These are phyloP conservation scores for Lasioglossum oenotherae DNA, from an alignment of 2,888 invertebrate genomes.

Conservation along the genomic window DNA sequence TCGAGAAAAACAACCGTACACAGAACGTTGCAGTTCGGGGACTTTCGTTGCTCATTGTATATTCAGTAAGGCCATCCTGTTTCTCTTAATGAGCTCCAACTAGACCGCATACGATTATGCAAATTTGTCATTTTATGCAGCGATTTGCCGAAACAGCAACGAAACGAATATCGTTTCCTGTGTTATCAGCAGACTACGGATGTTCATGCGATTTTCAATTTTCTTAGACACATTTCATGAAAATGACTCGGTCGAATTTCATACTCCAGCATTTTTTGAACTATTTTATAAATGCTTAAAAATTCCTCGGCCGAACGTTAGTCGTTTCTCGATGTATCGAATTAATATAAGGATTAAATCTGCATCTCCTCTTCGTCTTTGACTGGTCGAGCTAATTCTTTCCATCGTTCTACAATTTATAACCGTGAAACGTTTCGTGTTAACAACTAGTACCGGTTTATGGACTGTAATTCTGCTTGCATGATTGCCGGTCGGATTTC, in stretches of 20 bases:
- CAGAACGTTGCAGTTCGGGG: not conserved
- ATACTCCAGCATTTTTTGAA: too few relatives aligned
- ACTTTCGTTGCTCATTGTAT: constrained; percentile 4
- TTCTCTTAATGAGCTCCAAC: not conserved
- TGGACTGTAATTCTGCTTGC: not conserved
- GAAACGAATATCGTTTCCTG: not conserved
- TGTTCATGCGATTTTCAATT: too few relatives aligned
- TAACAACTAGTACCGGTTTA: not conserved
- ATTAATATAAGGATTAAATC: not conserved
- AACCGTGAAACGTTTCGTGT: not conserved
- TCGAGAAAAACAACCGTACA: not conserved
- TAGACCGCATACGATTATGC: constrained; percentile 1
- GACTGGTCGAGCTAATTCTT: not conserved
- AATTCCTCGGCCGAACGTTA: not conserved
- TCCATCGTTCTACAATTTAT: not conserved
- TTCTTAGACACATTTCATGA: too few relatives aligned
- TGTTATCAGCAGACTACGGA: not conserved
- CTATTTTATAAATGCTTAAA: too few relatives aligned
- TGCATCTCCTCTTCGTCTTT: not conserved
- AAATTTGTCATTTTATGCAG: not conserved
- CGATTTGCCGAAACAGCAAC: not conserved
- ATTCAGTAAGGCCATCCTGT: not conserved
- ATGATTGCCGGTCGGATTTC: not conserved
- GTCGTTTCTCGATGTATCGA: too few relatives aligned
- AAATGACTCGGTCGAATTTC: too few relatives aligned